These are phyloP conservation scores for Triplophysa siluroides DNA, from an alignment of 2,113 vertebrate genomes.

Conservation along the genomic window DNA sequence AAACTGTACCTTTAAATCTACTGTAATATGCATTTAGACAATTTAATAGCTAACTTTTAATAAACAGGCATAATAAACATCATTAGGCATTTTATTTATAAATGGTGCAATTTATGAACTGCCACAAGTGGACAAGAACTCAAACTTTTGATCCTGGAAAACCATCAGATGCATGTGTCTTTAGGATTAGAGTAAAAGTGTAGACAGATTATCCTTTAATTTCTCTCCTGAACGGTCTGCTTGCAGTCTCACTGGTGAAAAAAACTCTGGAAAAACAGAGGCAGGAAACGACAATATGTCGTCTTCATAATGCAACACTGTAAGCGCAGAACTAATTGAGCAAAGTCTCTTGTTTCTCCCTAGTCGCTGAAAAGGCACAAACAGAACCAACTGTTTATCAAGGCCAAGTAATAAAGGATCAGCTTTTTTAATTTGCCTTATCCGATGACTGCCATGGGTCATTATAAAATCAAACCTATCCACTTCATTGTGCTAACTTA, in stretches of 20 bases:
- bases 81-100: not conserved
- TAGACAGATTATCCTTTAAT: not conserved
- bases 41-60: too few relatives aligned
- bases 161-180: slow-evolving; percentile 9
- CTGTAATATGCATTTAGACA: too few relatives aligned
- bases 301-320: slow-evolving; percentile 1
- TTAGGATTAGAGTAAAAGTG: not conserved
- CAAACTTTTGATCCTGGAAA: not conserved
- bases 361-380: not conserved
- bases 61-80: too few relatives aligned
- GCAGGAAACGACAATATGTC: not conserved
- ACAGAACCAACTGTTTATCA: too few relatives aligned
- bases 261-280: not conserved
- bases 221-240: not conserved
- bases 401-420: too few relatives aligned
- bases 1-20: too few relatives aligned
- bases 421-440: too few relatives aligned
- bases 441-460: too few relatives aligned
- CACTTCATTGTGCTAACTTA: too few relatives aligned
- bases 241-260: not conserved
- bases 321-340: not conserved
- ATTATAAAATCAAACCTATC: too few relatives aligned
- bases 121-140: not conserved
- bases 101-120: not conserved
- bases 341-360: not conserved